These are phyloP conservation scores for Scaeva pyrastri DNA, from an alignment of 2,888 invertebrate genomes.

Conservation along the genomic window DNA sequence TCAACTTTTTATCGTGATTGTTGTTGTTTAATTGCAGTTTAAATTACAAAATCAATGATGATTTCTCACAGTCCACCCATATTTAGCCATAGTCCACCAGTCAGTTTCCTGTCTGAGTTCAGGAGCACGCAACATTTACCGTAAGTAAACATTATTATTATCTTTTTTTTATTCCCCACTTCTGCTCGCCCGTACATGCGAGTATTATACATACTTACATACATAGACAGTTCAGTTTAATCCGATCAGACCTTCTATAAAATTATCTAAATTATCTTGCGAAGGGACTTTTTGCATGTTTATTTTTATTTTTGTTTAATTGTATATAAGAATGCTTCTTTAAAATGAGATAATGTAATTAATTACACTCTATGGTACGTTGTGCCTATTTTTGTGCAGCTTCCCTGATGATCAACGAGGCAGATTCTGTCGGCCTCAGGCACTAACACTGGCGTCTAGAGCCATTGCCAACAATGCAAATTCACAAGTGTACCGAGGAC, in stretches of 20 bases:
- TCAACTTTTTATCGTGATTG: conserved; percentile 34
- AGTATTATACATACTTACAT: no score
- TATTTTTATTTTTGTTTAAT: conserved; percentile 21
- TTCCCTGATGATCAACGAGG: conserved; percentile 82
- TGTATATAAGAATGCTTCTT: not conserved
- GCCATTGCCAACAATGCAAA: conserved; percentile 82
- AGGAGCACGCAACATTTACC: conserved; percentile 83
- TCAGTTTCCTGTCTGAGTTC: conserved; percentile 87
- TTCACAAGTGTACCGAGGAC: conserved; percentile 58
- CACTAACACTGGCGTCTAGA: conserved; percentile 82
- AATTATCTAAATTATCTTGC: conserved; percentile 10
- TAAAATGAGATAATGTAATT: conserved; percentile 31
- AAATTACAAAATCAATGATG: conserved; percentile 84
- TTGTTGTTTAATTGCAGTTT: conserved; percentile 54
- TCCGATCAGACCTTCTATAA: not conserved
- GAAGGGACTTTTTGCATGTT: not conserved
- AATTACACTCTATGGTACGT: conserved; percentile 18
- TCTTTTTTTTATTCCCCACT: not conserved
- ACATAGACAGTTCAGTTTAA: conserved; percentile 12
- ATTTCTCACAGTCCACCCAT: conserved; percentile 89
- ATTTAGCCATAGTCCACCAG: conserved; percentile 89
- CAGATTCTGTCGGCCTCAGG: conserved; percentile 83
- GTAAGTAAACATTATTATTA: conserved; percentile 79
- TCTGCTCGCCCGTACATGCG: not conserved
- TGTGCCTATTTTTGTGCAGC: conserved; percentile 77